A percentile compares a stretch with the other conserved stretches of the same genome.
These are phyloP conservation scores for Amiota mariae DNA, from an alignment of 2,888 invertebrate genomes.

Conservation along the genomic window DNA sequence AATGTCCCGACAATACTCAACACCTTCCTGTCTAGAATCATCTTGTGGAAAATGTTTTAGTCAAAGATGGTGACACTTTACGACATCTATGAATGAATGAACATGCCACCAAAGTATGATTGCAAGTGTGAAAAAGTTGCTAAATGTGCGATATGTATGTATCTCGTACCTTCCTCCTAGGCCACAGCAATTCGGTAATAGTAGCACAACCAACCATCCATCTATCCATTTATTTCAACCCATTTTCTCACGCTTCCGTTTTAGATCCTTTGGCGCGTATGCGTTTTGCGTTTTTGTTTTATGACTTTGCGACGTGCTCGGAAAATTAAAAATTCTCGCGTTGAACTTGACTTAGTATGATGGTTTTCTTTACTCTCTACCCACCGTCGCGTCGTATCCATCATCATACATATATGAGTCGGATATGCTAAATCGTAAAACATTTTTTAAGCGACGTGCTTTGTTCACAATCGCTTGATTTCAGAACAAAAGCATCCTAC, in stretches of 20 bases:
- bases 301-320: conserved; percentile 64
- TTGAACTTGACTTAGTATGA: conserved; percentile 57
- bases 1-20: too few relatives aligned
- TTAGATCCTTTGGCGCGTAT: conserved; percentile 43
- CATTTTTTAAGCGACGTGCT: conserved; percentile 48
- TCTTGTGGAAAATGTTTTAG: too few relatives aligned
- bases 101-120: too few relatives aligned
- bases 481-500: background rate
- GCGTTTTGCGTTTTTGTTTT: conserved; percentile 68
- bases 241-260: conserved; percentile 34
- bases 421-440: conserved; percentile 62
- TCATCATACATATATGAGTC: background rate
- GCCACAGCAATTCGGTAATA: too few relatives aligned
- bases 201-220: too few relatives aligned
- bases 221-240: too few relatives aligned
- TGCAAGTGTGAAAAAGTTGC: conserved; percentile 17
- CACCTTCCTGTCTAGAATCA: too few relatives aligned
- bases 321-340: conserved; percentile 67
- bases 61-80: too few relatives aligned
- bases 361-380: background rate
- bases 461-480: conserved; percentile 46
- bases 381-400: background rate
- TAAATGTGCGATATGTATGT: conserved; percentile 60
- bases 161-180: too few relatives aligned
- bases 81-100: too few relatives aligned